Evolutionary conservation across 2,113 vertebrate species (phyloP).

Genomic region (Ciconia maguari): DNA sequence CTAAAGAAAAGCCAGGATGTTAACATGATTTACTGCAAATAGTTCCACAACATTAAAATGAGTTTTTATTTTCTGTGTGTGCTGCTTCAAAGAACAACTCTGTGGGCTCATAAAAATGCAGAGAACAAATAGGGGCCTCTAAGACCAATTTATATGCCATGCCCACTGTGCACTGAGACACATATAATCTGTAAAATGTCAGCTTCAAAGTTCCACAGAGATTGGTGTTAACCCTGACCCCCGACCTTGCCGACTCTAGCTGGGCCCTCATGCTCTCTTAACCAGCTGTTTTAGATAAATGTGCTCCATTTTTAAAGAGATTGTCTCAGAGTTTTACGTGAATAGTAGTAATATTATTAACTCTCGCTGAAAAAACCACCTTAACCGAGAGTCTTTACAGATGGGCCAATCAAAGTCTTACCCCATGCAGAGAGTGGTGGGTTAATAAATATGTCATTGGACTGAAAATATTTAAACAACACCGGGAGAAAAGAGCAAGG

Average conservation of each 20-base stretch:
- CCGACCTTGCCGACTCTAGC: slow-evolving; percentile 80
- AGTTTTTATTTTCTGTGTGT: slow-evolving; percentile 81
- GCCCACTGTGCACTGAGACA: slow-evolving; percentile 80
- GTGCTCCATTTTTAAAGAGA: slow-evolving; percentile 79
- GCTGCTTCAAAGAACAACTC: slow-evolving; percentile 85
- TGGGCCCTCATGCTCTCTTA: slow-evolving; percentile 79
- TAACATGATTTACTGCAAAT: slow-evolving; percentile 83
- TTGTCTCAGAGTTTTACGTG: slow-evolving; percentile 76
- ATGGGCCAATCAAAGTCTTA: slow-evolving; percentile 70
- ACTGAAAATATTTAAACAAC: slow-evolving; percentile 81
- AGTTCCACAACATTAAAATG: slow-evolving; percentile 82
- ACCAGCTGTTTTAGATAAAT: slow-evolving; percentile 96
- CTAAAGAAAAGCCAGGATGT: slow-evolving; percentile 71
- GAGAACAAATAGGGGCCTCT: slow-evolving; percentile 85
- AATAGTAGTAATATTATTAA: slow-evolving; percentile 80
- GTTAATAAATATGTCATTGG: slow-evolving; percentile 85
- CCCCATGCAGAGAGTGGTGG: slow-evolving; percentile 72
- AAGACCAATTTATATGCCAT: slow-evolving; percentile 85
- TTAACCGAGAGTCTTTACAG: slow-evolving; percentile 71
- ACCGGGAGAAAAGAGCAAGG: slow-evolving; percentile 75
- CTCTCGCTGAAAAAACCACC: slow-evolving; percentile 78
- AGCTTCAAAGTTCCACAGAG: slow-evolving; percentile 92
- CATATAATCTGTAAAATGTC: slow-evolving; percentile 90
- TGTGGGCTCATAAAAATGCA: slow-evolving; percentile 85
- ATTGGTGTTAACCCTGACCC: slow-evolving; percentile 92